These are phyloP conservation scores for Hydrophis major DNA, from an alignment of 2,797 vertebrate species.

Conservation along the genomic window DNA sequence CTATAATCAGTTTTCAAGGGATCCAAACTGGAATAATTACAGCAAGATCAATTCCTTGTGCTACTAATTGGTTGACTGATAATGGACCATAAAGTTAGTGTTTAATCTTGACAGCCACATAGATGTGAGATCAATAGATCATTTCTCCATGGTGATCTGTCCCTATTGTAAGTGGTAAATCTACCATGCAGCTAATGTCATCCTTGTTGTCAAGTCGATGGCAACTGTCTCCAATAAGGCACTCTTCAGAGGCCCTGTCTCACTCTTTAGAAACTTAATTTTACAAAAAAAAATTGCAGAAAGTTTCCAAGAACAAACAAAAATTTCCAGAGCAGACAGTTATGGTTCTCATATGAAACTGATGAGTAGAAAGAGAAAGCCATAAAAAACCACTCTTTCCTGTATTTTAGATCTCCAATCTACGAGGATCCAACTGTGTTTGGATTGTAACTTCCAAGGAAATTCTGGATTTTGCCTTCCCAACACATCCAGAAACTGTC, in stretches of 20 bases:
- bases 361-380: background rate
- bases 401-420: background rate
- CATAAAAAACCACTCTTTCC: background rate
- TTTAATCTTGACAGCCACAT: background rate
- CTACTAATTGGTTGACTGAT: background rate
- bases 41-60: background rate
- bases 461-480: background rate
- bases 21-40: conserved; percentile 32
- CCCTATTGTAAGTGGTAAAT: background rate
- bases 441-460: background rate
- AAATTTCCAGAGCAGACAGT: background rate
- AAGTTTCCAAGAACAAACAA: background rate
- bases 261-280: background rate
- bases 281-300: background rate
- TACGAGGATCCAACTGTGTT: background rate
- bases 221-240: background rate
- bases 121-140: background rate
- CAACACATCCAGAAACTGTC: background rate
- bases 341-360: background rate
- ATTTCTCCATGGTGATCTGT: background rate
- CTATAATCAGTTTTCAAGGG: conserved; percentile 37
- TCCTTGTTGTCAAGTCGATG: background rate
- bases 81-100: background rate
- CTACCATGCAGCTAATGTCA: background rate
- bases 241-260: background rate